Conservation (phyloP, 2,888 invertebrate species). For the Lycaena phlaeas region DNA sequence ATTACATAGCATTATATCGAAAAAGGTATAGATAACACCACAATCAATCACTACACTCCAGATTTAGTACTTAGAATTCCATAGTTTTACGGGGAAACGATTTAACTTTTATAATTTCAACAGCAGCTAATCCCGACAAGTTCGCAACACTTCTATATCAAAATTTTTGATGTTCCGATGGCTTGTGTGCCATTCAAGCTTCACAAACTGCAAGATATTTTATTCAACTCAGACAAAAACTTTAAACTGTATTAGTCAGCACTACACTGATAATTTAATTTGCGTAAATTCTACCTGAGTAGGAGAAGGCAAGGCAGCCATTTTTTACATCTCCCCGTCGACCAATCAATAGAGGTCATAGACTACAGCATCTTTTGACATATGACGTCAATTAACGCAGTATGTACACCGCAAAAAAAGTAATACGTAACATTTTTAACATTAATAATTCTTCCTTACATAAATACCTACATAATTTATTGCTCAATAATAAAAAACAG, state of each 20-base stretch:
- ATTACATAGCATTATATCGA: slow-evolving; percentile 19
- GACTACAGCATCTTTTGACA: slow-evolving; percentile 48
- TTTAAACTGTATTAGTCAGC: slow-evolving; percentile 22
- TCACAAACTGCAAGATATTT: slow-evolving; percentile 27
- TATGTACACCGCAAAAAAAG: too few species aligned
- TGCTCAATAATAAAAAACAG: too few species aligned
- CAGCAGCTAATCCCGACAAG: slow-evolving; percentile 25
- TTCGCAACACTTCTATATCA: slow-evolving; percentile 43
- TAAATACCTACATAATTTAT: too few species aligned
- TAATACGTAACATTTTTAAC: too few species aligned
- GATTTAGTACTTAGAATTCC: slow-evolving; percentile 22
- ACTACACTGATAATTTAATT: slow-evolving; percentile 37
- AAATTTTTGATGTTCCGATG: slow-evolving; percentile 27
- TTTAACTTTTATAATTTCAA: slow-evolving; percentile 32
- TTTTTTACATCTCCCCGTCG: slow-evolving; percentile 77
- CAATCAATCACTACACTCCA: slow-evolving; percentile 32
- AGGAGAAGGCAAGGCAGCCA: slow-evolving; percentile 90
- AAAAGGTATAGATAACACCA: slow-evolving; percentile 23
- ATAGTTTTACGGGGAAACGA: slow-evolving; percentile 26
- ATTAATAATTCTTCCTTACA: too few species aligned
- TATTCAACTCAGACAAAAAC: slow-evolving; percentile 26
- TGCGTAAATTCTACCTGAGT: slow-evolving; percentile 78
- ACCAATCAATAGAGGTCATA: slow-evolving; percentile 71
- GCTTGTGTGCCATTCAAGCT: slow-evolving; percentile 25
- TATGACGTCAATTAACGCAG: slow-evolving; percentile 20